phyloP scores from a whole-genome alignment of 2,888 invertebrate genomes.

The Acleris emargana region DNA sequence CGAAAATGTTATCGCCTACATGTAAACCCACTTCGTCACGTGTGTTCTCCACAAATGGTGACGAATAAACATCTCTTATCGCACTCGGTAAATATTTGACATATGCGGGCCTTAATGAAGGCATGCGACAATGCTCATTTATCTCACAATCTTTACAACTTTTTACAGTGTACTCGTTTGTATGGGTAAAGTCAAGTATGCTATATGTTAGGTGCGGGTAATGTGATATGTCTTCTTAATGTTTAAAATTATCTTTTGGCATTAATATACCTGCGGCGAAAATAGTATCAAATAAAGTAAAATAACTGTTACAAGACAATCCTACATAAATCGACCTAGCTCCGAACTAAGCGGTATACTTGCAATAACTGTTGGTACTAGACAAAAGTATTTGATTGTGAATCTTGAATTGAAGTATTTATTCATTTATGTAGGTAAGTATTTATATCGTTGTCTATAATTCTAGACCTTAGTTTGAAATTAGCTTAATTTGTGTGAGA shows the following conservation, averaged over 20 bases:
- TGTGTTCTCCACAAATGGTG: slow-evolving; percentile 44
- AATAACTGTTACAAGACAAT: too few species aligned
- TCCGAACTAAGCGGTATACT: too few species aligned
- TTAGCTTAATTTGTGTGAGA: too few species aligned
- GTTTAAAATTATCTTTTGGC: background rate
- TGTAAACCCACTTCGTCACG: slow-evolving; percentile 28
- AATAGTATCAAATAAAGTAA: too few species aligned
- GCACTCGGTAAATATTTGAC: slow-evolving; percentile 66
- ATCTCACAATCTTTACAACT: slow-evolving; percentile 53
- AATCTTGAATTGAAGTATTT: too few species aligned
- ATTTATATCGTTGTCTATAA: too few species aligned
- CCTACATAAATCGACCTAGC: too few species aligned
- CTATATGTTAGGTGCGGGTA: slow-evolving; percentile 21
- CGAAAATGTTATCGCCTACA: slow-evolving; percentile 19
- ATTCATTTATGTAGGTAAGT: too few species aligned
- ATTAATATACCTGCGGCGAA: background rate
- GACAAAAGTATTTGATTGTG: too few species aligned
- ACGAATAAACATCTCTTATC: slow-evolving; percentile 57
- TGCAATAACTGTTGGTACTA: too few species aligned
- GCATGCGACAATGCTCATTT: slow-evolving; percentile 51
- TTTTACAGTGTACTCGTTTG: slow-evolving; percentile 50
- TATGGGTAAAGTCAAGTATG: slow-evolving; percentile 34
- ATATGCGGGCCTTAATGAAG: slow-evolving; percentile 67
- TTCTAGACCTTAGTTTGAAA: too few species aligned
- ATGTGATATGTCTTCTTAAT: background rate